phyloP scores from a whole-genome alignment of 2,113 vertebrate species.

The Mesoclemmys tuberculata region DNA sequence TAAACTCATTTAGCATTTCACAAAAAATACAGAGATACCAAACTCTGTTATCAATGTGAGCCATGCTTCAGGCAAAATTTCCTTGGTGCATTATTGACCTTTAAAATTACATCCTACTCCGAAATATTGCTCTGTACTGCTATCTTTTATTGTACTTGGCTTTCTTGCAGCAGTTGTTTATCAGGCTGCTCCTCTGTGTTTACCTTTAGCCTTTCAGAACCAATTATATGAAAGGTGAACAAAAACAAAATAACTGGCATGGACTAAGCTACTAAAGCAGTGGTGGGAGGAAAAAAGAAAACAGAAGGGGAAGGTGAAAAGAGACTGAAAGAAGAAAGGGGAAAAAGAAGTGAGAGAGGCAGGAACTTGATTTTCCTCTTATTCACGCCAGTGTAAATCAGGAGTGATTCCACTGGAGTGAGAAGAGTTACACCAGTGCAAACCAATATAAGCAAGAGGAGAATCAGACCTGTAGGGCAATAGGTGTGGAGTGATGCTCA shows the following conservation, averaged over 20 bases:
- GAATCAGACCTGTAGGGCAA: background rate
- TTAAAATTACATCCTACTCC: conserved; percentile 65
- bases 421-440: background rate
- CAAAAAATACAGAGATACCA: background rate
- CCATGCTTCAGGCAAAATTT: conserved; percentile 53
- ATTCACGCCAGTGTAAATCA: background rate
- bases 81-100: conserved; percentile 52
- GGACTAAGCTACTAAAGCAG: background rate
- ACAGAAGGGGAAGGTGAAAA: background rate
- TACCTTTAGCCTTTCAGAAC: conserved; percentile 68
- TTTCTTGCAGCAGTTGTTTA: conserved; percentile 62
- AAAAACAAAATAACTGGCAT: conserved; percentile 32
- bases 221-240: conserved; percentile 26
- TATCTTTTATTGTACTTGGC: conserved; percentile 62
- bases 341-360: background rate
- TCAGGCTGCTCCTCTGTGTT: conserved; percentile 54
- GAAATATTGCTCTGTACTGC: conserved; percentile 53
- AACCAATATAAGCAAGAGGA: background rate
- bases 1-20: conserved; percentile 21
- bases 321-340: background rate
- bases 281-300: background rate
- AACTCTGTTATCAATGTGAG: conserved; percentile 14
- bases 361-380: background rate
- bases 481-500: background rate
- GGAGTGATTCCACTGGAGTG: background rate